These are phyloP conservation scores for Acronicta alni DNA, from an alignment of 2,888 invertebrate species.

Conservation along the genomic window DNA sequence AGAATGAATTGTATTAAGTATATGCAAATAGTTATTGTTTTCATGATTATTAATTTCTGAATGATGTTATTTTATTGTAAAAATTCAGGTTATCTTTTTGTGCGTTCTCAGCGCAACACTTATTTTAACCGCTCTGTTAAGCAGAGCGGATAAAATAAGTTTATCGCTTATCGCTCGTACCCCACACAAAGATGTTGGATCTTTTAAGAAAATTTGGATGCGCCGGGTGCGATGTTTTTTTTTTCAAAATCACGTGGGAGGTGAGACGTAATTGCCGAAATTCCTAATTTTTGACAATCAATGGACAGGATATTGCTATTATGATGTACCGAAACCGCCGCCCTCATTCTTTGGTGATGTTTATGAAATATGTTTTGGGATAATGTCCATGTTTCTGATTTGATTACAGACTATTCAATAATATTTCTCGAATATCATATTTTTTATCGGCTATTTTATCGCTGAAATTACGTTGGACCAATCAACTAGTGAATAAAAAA, in stretches of 20 bases:
- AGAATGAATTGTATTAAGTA: too few species aligned
- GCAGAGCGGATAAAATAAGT: too few species aligned
- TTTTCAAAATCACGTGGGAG: conserved; percentile 84
- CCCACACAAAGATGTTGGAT: conserved; percentile 71
- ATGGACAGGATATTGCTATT: conserved; percentile 88
- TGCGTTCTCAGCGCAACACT: too few species aligned
- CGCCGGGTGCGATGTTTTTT: conserved; percentile 83
- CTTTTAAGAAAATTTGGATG: conserved; percentile 86
- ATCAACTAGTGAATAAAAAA: conserved; percentile 19
- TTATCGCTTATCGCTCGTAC: conserved; percentile 52
- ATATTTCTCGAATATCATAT: conserved; percentile 33
- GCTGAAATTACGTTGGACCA: conserved; percentile 33
- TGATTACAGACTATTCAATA: conserved; percentile 41
- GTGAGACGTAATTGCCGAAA: conserved; percentile 88
- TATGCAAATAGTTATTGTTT: too few species aligned
- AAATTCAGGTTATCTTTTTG: too few species aligned
- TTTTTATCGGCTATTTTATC: conserved; percentile 47
- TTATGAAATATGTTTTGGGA: conserved; percentile 66
- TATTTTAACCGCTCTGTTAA: conserved; percentile 5
- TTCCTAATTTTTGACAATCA: conserved; percentile 89
- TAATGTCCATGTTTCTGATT: conserved; percentile 58
- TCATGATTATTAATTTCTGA: too few species aligned
- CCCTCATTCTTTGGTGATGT: conserved; percentile 59
- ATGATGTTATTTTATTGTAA: too few species aligned
- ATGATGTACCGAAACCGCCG: conserved; percentile 75